Conservation (phyloP, 2,888 invertebrate species). For the Meganola albula region DNA sequence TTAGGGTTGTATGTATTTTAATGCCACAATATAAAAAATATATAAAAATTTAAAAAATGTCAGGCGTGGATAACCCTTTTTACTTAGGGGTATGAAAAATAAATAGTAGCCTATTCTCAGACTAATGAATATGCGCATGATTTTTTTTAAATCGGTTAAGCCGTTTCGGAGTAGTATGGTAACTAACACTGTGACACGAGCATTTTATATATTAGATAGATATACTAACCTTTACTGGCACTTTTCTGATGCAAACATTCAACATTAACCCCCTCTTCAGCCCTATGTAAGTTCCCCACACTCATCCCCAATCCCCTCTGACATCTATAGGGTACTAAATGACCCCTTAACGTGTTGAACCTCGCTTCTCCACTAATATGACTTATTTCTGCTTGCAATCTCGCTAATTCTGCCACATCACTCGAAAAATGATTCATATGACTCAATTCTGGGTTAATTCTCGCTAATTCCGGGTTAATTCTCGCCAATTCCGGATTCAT, state of each 20-base stretch:
- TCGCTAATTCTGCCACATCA: conserved; percentile 32
- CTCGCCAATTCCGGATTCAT: conserved; percentile 30
- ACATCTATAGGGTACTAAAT: conserved; percentile 65
- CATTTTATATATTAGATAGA: too few species aligned
- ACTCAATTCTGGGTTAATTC: conserved; percentile 36
- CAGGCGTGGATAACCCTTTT: too few species aligned
- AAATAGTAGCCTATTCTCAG: too few species aligned
- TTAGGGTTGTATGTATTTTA: too few species aligned
- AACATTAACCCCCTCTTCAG: conserved; percentile 48
- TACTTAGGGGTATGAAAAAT: too few species aligned
- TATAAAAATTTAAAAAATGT: too few species aligned
- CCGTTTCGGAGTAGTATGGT: too few species aligned
- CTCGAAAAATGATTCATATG: conserved; percentile 40
- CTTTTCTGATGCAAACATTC: conserved; percentile 65
- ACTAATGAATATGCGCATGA: too few species aligned
- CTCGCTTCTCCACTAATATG: conserved; percentile 32
- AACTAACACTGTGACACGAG: too few species aligned
- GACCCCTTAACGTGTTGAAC: conserved; percentile 62
- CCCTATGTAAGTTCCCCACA: conserved; percentile 56
- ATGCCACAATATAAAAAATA: too few species aligned
- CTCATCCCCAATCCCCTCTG: conserved; percentile 53
- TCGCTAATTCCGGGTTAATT: conserved; percentile 35
- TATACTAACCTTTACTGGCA: conserved; percentile 54
- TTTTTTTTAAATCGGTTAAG: too few species aligned
- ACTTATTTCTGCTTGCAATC: conserved; percentile 26